Percentiles rank a stretch among this genome's conserved stretches.
phyloP scores from a whole-genome alignment of 2,888 invertebrate genomes.

The Aphelenchoides bicaudatus region DNA sequence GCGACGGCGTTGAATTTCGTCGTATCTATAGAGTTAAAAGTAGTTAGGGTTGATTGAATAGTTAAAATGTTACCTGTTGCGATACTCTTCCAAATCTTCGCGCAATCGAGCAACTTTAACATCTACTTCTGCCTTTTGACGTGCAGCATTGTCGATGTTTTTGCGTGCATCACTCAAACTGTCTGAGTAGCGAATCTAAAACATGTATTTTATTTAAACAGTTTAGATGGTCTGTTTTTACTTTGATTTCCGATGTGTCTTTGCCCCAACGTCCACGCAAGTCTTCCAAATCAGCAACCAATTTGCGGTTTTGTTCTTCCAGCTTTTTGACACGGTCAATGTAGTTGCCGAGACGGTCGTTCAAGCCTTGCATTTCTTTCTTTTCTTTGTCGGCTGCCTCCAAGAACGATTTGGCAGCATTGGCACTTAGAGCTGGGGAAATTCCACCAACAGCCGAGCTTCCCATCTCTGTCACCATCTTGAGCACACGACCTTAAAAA shows the following conservation, averaged over 20 bases:
- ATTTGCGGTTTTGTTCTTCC: constrained; percentile 60
- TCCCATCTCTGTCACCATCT: constrained; percentile 61
- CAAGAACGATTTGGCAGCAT: constrained; percentile 59
- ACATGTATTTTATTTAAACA: constrained; percentile 16
- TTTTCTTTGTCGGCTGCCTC: constrained; percentile 63
- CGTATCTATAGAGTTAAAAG: constrained; percentile 43
- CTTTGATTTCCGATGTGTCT: constrained; percentile 60
- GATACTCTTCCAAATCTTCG: constrained; percentile 63
- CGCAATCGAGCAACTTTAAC: constrained; percentile 63
- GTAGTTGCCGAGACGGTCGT: constrained; percentile 65
- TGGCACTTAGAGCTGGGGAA: constrained; percentile 57
- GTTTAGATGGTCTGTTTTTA: constrained; percentile 14
- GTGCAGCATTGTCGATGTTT: constrained; percentile 64
- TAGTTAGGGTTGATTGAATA: neutral
- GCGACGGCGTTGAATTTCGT: constrained; percentile 55
- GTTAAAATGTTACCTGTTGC: constrained; percentile 40
- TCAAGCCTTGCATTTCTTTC: constrained; percentile 63
- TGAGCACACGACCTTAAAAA: constrained; percentile 57
- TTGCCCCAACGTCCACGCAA: constrained; percentile 60
- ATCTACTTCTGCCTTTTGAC: constrained; percentile 64
- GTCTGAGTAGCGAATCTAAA: constrained; percentile 62
- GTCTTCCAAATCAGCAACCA: constrained; percentile 59
- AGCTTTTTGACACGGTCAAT: constrained; percentile 63
- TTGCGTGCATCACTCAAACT: constrained; percentile 64
- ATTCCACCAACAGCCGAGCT: constrained; percentile 59